Evolutionary conservation across 2,797 vertebrate species (phyloP).

Genomic region (Danio aesculapii): DNA sequence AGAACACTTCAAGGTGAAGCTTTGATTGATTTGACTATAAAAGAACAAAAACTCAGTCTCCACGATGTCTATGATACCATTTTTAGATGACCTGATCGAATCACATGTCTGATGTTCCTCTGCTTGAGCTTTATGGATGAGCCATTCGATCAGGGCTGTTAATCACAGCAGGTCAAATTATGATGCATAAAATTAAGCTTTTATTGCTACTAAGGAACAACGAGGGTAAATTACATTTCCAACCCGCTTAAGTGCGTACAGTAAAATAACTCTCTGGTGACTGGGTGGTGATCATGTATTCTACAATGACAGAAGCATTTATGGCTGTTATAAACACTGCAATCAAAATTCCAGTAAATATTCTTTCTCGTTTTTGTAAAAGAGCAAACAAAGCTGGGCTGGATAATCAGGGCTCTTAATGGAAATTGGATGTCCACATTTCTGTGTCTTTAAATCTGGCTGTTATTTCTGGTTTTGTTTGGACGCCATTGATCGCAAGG

Average conservation of each 20-base stretch:
- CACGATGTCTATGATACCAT: constrained; percentile 1
- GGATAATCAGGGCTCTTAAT: not conserved
- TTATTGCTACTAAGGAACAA: constrained; percentile 63
- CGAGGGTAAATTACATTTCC: constrained; percentile 44
- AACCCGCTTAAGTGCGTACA: constrained; percentile 32
- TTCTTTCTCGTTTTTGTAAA: not conserved
- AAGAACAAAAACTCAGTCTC: not conserved
- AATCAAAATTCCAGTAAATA: constrained; percentile 33
- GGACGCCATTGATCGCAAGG: not conserved
- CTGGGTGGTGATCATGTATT: constrained; percentile 22
- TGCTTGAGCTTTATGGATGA: constrained; percentile 68
- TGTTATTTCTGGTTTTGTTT: not conserved
- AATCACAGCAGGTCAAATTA: constrained; percentile 73
- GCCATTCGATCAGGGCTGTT: constrained; percentile 68
- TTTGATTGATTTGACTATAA: constrained; percentile 35
- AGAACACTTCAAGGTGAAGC: constrained; percentile 37
- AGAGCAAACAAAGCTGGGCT: constrained; percentile 8
- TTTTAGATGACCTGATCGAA: constrained; percentile 46
- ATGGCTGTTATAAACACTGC: not conserved
- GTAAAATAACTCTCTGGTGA: constrained; percentile 14
- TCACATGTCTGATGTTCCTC: constrained; percentile 62
- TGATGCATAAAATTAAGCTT: constrained; percentile 70
- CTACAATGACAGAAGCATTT: constrained; percentile 20
- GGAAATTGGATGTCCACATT: not conserved
- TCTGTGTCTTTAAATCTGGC: not conserved